Evolutionary conservation across 1,140 invertebrate species (phyloP), one percentile per base, ranked within the genome.

Genomic region (Drosophila auraria): DNA sequence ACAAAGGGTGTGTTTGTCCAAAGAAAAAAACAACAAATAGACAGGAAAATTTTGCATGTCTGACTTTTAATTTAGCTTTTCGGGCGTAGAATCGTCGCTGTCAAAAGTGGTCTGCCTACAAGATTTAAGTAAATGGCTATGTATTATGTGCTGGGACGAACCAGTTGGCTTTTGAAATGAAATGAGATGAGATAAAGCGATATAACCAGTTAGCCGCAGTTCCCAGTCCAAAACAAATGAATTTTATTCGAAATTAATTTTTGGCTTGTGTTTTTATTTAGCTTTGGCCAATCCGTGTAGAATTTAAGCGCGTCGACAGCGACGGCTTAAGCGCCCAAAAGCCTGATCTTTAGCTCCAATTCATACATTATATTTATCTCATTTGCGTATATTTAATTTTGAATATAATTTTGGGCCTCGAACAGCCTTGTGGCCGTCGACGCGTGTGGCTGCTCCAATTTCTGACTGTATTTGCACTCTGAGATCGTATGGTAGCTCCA

Each of bases 381-480:
- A 62, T 66, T 56, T 77, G 33, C 47, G 64, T 58, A 38, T 68
- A 54, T 72, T 73, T 60, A 80, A 69, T 86, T 84, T 86, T 66
- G 87, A 75, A 81, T 81, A 78, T 66, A 72, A 65, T 69, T 79
- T 78, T 78, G 78, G 60, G 68, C 50, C 54, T 44, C 54, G 42
- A 78, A 72, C 78, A 89, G 86, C 84, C 84, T 89, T 89, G 84
- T 89, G 81, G 40, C 56, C 61, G 73, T 60, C 65, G 62, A 83
- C 78, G 84, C 81, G 84, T 89, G 84, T 89, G 84, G 51, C 45
- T 89, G 84, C 86, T 89, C 84, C 68, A 89, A 84, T 89, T 90
- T 83, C 51, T 63, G 71, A 63, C 60, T 71, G 56, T 65, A 87
- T 87, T 87, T 80, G 80, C 78, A 74, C 76, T 82, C 75, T 38